Evolutionary conservation across 2,888 invertebrate species (phyloP), one percentile per base, ranked within the genome.

Genomic region (Acleris laterana): DNA sequence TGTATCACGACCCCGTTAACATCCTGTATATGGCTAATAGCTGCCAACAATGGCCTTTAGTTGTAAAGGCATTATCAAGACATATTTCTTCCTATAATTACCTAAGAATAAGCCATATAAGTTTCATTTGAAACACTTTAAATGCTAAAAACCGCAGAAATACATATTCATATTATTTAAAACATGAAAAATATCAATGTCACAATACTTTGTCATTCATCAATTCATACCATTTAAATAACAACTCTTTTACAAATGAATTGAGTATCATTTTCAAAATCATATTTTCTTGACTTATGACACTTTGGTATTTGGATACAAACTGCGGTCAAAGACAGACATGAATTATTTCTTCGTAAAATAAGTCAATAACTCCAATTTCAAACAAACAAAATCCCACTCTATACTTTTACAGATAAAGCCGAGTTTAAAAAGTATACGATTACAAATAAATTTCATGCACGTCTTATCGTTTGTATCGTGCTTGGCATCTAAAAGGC

Each of bases 321-420:
- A 22, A 50, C 65, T 79, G 77, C 79, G 83, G 80, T 82, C 82
- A 81, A 81, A 82, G 78, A 76, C 80, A 74, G 76, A 73, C 75
- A 79, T 83, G 78, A 83, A 82, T 83, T 80, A 82, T 80, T 77
- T 74, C 73, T 72, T 73, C 69, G 55, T 76, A 79, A 79, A 78
- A 75, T 69, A 73, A 73, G 71, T 73, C 75, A 73, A 77, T 78
- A 76, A 75, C 70, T 75, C 56, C 63, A 51, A 28, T 28, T 53
- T 58, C 28, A 19, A 22, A n/a, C 63, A 68, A 66, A 46, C 62
- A 7, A 78, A 78, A 72, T 13, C 58, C 13, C 63, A 63, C 73
- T 68, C 32, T 74, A 70, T 9, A 0, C 0, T 0, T 0, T 13
- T 44, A 5, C 0, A 0, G 5, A 60, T 75, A 76, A 5, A 69